Conservation (phyloP, 1,140 invertebrate species). For the Philotrypesis tridentata region DNA sequence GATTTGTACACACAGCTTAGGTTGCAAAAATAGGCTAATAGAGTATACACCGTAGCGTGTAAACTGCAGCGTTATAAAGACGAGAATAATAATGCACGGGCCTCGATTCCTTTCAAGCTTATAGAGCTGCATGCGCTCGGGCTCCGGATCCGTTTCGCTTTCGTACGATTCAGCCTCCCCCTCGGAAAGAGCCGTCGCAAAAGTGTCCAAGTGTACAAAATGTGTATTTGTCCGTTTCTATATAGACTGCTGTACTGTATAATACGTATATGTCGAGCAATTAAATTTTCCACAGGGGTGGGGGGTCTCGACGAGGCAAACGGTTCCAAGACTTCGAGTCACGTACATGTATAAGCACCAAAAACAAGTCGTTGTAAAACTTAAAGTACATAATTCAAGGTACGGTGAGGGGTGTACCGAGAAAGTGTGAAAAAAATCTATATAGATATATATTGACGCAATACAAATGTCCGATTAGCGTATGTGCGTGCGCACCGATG, state of each 20-base stretch:
- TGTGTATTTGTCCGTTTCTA: conserved; percentile 14
- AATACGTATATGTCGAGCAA: background rate
- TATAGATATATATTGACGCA: background rate
- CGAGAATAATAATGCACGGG: background rate
- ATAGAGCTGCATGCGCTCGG: too few species aligned
- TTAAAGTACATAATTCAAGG: background rate
- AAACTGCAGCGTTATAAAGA: background rate
- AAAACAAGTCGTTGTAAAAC: too few species aligned
- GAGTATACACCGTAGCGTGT: too few species aligned
- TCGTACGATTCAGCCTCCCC: too few species aligned
- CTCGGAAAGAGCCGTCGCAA: too few species aligned
- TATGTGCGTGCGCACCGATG: background rate
- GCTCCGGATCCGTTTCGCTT: background rate
- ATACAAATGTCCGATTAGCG: conserved; percentile 6
- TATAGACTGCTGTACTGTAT: background rate
- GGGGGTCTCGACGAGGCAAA: background rate
- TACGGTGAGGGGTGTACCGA: background rate
- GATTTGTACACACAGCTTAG: background rate
- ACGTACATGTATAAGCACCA: too few species aligned
- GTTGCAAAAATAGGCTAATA: background rate
- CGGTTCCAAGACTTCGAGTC: background rate
- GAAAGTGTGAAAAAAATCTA: background rate
- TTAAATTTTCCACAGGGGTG: too few species aligned
- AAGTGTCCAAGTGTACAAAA: too few species aligned
- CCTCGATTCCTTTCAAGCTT: background rate